A percentile compares a stretch with the other conserved stretches of the same genome.
phyloP scores from a whole-genome alignment of 1,140 invertebrate genomes.

The Cyclargus thomasi region DNA sequence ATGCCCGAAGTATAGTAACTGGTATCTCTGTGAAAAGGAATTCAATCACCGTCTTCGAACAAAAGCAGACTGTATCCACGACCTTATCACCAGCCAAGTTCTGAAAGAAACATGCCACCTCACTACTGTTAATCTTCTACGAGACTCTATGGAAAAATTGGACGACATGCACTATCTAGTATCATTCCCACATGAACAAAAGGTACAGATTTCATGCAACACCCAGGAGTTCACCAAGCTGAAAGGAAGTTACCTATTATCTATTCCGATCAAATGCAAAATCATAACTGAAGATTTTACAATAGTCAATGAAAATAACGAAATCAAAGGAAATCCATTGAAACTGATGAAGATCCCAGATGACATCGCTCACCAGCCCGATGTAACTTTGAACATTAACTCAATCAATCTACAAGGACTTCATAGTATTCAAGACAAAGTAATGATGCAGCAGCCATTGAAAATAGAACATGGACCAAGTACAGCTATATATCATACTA shows the following conservation, averaged over 20 bases:
- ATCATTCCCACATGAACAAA: constrained; percentile 27
- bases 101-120: constrained; percentile 24
- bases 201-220: constrained; percentile 26
- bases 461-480: neutral
- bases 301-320: constrained; percentile 29
- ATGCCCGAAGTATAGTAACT: constrained; percentile 26
- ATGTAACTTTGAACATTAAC: neutral
- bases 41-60: constrained; percentile 19
- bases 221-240: constrained; percentile 25
- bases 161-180: constrained; percentile 34
- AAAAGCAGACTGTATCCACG: constrained; percentile 18
- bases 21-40: constrained; percentile 22
- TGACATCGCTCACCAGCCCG: neutral
- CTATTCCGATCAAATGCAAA: constrained; percentile 26
- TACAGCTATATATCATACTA: constrained; percentile 23
- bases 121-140: constrained; percentile 25
- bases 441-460: neutral
- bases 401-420: neutral
- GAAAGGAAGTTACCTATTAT: constrained; percentile 30
- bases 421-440: neutral
- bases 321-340: constrained; percentile 31
- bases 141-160: constrained; percentile 32
- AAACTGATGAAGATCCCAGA: constrained; percentile 29
- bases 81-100: constrained; percentile 30
- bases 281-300: constrained; percentile 29